Conservation (phyloP, 2,113 vertebrate species). For the Ciconia maguari region DNA sequence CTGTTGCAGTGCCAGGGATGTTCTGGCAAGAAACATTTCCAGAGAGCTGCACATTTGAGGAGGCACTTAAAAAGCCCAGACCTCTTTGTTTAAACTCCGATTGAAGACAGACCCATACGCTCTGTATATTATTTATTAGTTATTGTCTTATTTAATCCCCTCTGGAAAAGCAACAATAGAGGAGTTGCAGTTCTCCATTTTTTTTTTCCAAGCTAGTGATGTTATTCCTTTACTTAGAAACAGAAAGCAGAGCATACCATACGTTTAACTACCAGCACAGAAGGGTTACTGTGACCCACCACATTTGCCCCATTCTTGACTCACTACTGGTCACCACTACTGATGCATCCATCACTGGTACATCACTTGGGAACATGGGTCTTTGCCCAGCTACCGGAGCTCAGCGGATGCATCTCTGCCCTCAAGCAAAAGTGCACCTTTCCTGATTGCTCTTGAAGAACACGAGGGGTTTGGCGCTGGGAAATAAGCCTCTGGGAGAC, state of each 20-base stretch:
- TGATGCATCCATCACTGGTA: not conserved
- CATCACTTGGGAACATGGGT: not conserved
- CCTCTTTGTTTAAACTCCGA: constrained; percentile 21
- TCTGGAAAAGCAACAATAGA: constrained; percentile 54
- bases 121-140: constrained; percentile 42
- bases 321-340: not conserved
- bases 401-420: not conserved
- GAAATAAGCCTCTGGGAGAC: not conserved
- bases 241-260: not conserved
- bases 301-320: not conserved
- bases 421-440: not conserved
- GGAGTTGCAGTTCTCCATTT: not conserved
- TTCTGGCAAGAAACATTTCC: not conserved
- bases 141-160: constrained; percentile 56
- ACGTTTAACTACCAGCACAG: not conserved
- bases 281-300: not conserved
- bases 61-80: constrained; percentile 40
- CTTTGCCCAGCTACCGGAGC: not conserved
- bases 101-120: constrained; percentile 45
- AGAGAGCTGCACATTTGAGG: not conserved
- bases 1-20: constrained; percentile 7
- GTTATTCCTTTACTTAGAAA: not conserved
- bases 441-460: not conserved
- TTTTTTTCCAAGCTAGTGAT: not conserved
- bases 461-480: fast-evolving